Base-by-base conservation (phyloP, 1,140 invertebrate genomes). In the Drosophila albomicans region DNA sequence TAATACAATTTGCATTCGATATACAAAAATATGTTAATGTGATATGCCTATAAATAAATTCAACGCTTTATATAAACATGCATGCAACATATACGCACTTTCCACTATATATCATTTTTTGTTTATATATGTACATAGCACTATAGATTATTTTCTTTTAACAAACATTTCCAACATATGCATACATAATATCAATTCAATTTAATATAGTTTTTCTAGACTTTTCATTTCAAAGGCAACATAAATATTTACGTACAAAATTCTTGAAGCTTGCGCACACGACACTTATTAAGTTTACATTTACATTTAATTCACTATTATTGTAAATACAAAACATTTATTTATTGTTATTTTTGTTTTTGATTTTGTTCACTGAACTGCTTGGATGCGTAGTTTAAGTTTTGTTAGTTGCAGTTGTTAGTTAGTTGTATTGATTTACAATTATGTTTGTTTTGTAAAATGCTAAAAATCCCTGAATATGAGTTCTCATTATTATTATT, bases 381-480 rank as follows among this genome's bases (percentile, higher is more conserved):
- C 63, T 49, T 63, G 73, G 54, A 76, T 54, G 48, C 63, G 46
- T 71, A 56, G 16, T 77, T 74, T 73, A 58, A 63, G 49, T 69
- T 74, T 58, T 43, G 67, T 72, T 61, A 58, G 38, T 72, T 54
- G 15, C 54, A 67, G 46, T 62, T 65, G 38, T 46, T 57, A 41
- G 6, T 20, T 73, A 61, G 32, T 73, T 10, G 35, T 38, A 25
- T 72, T 30, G 46, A 38, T 69, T 82, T 77, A 57, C 61, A 62
- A 41, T 61, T 68, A 75, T 28, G 64, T 62, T 72, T 73, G 8
- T 54, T 81, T 63, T 89, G 82, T 87, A 92, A 92, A 92, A 92
- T 92, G 91, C 91, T 92, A 90, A 92, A 85, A 89, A 91, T 92
- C 91, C 91, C 91, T 92, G 91, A 92, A 92, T 91, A 91, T 91